phyloP scores from a whole-genome alignment of 2,888 invertebrate species.

The Tromatobia lineatoria region DNA sequence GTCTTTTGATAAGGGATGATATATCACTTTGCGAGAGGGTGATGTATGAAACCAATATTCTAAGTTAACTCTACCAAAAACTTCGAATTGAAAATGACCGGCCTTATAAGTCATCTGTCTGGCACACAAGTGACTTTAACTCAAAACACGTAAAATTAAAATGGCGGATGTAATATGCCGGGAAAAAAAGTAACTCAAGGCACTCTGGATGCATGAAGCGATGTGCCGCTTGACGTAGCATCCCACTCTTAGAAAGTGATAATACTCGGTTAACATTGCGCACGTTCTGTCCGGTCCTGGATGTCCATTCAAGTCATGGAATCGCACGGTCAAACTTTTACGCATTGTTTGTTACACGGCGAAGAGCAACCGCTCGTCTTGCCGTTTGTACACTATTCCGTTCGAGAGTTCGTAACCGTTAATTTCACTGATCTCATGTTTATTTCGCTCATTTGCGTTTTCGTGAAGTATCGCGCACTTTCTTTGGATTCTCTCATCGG shows the following conservation, averaged over 20 bases:
- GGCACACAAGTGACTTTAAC: no score
- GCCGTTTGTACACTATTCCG: constrained; percentile 29
- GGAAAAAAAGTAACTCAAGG: no score
- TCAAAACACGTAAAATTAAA: no score
- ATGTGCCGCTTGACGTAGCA: constrained; percentile 70
- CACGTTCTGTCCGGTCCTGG: constrained; percentile 66
- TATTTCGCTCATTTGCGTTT: constrained; percentile 11
- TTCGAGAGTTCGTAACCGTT: constrained; percentile 8
- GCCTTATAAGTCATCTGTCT: no score
- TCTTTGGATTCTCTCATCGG: constrained; percentile 6
- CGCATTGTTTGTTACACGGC: constrained; percentile 42
- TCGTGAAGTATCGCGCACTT: constrained; percentile 17
- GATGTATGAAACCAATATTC: no score
- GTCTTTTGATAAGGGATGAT: no score
- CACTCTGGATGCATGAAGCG: constrained; percentile 60
- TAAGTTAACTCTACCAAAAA: no score
- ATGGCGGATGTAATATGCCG: no score
- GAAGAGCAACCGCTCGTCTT: constrained; percentile 40
- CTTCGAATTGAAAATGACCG: no score
- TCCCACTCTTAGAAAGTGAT: constrained; percentile 70
- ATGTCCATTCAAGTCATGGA: constrained; percentile 71
- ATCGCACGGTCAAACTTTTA: constrained; percentile 59
- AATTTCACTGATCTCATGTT: not conserved
- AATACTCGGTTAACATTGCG: constrained; percentile 57
- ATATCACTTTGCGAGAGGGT: no score